phyloP scores from a whole-genome alignment of 2,113 vertebrate genomes.

The Balaeniceps rex region DNA sequence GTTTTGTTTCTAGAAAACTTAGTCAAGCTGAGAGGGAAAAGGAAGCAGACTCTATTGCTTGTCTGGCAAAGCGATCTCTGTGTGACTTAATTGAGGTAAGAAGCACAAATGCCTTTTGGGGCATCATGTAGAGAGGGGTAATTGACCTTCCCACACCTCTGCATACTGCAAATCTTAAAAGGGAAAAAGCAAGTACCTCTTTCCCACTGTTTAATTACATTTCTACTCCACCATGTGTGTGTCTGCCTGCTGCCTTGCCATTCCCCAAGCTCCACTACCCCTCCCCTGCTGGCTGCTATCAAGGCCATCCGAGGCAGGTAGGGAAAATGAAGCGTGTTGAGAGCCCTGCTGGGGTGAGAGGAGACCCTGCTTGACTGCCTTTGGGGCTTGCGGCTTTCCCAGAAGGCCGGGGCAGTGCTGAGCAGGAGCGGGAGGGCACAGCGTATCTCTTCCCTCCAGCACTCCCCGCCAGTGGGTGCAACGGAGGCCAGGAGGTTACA shows the following conservation, averaged over 20 bases:
- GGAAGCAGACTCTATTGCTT: not conserved
- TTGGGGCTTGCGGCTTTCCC: not conserved
- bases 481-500: accelerated
- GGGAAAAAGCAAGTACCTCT: not conserved
- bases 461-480: not conserved
- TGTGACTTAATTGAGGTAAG: slow-evolving; percentile 28
- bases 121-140: not conserved
- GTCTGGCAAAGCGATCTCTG: not conserved
- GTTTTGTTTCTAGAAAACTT: not conserved
- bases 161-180: not conserved
- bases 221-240: not conserved
- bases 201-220: slow-evolving; percentile 15
- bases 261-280: not conserved
- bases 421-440: not conserved
- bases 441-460: not conserved
- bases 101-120: not conserved
- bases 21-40: not conserved
- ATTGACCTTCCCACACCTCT: slow-evolving; percentile 17
- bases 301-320: not conserved
- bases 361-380: not conserved
- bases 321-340: not conserved
- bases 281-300: not conserved
- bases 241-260: not conserved
- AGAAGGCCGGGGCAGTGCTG: accelerated
- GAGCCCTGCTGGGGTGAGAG: not conserved